Conservation (phyloP, 92 coral and sea anemone species). For the Actinernus sp. region DNA sequence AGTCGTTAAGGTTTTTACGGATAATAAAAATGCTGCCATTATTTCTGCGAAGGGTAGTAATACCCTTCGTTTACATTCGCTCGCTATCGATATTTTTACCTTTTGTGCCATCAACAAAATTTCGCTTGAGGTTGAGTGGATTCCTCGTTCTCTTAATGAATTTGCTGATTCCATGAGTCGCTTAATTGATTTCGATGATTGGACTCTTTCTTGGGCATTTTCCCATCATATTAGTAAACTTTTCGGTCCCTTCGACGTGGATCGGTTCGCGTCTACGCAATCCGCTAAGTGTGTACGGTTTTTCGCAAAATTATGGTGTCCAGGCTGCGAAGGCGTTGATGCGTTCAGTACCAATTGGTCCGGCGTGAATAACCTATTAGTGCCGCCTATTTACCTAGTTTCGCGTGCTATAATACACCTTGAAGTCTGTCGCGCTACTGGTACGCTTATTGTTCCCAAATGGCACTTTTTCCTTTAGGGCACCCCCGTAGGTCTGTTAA, state of each 20-base stretch:
- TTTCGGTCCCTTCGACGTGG: constrained; percentile 16
- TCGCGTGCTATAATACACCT: constrained; percentile 5
- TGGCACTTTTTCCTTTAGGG: constrained; percentile 18
- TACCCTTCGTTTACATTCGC: constrained; percentile 17
- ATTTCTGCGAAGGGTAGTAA: constrained; percentile 34
- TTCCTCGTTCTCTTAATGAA: constrained; percentile 27
- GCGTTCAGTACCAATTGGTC: constrained; percentile 14
- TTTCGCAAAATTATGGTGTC: constrained; percentile 23
- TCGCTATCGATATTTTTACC: constrained; percentile 36
- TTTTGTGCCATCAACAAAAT: constrained; percentile 10
- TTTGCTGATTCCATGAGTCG: constrained; percentile 22
- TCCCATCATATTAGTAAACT: constrained; percentile 1
- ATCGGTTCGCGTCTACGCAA: constrained; percentile 17
- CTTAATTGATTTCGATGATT: constrained; percentile 37
- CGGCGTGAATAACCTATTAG: constrained; percentile 24
- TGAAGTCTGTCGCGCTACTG: not conserved
- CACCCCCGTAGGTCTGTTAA: too few relatives aligned
- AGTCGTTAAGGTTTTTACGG: constrained; percentile 25
- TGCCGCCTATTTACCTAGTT: constrained; percentile 7
- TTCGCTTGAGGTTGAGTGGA: constrained; percentile 25
- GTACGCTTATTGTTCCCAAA: constrained; percentile 11
- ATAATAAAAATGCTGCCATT: constrained; percentile 24
- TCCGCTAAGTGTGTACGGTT: constrained; percentile 8
- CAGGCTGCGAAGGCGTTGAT: constrained; percentile 6
- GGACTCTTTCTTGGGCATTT: constrained; percentile 1